Evolutionary conservation across 2,113 vertebrate species (phyloP).

Genomic region (Neolamprologus modestus): DNA sequence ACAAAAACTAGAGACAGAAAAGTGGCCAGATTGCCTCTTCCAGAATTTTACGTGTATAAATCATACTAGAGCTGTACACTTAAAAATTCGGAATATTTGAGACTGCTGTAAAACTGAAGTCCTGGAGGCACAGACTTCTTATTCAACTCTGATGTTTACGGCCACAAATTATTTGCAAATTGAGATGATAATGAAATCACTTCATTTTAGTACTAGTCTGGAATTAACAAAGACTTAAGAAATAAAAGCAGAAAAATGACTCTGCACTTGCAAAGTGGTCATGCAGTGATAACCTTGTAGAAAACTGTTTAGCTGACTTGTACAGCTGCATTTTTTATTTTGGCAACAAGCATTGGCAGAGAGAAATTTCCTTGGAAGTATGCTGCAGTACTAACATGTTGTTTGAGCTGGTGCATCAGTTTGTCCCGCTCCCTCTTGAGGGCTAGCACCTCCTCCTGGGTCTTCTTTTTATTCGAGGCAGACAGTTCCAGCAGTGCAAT

Average conservation of each 20-base stretch:
- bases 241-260: not conserved
- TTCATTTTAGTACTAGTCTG: not conserved
- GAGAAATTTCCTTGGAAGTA: not conserved
- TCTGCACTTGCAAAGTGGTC: not conserved
- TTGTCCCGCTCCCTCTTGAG: conserved; percentile 96
- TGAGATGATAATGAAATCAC: not conserved
- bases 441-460: conserved; percentile 93
- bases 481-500: conserved; percentile 97
- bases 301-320: not conserved
- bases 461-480: conserved; percentile 98
- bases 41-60: not conserved
- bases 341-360: not conserved
- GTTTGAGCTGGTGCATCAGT: conserved; percentile 96
- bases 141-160: not conserved
- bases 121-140: not conserved
- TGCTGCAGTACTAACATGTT: conserved; percentile 78
- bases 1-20: not conserved
- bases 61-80: not conserved
- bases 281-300: not conserved
- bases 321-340: not conserved
- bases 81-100: not conserved
- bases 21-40: not conserved
- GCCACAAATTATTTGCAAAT: not conserved
- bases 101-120: not conserved
- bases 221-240: not conserved